Evolutionary conservation across 2,797 vertebrate species (phyloP).

Genomic region (Catamblyrhynchus diadema): DNA sequence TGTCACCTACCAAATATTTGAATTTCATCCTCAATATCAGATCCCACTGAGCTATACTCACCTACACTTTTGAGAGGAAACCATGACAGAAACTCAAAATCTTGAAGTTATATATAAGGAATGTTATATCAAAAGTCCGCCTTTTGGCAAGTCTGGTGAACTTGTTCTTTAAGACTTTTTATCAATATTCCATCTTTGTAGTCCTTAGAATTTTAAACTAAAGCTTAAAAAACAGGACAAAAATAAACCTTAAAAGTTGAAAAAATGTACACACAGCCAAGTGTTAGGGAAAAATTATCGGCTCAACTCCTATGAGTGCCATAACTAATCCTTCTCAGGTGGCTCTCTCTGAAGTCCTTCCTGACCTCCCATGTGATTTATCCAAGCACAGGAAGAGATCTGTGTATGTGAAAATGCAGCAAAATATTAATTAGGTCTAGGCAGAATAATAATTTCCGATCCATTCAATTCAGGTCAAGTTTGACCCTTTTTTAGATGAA

Average conservation of each 20-base stretch:
- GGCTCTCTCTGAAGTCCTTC: background rate
- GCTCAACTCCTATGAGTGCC: background rate
- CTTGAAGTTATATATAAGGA: background rate
- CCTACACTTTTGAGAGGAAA: background rate
- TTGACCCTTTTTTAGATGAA: background rate
- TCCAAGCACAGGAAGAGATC: background rate
- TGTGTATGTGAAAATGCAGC: background rate
- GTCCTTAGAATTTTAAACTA: background rate
- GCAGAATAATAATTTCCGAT: background rate
- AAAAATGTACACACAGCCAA: background rate
- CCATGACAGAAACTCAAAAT: background rate
- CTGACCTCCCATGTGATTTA: background rate
- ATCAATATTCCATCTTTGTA: background rate
- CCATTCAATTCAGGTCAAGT: background rate
- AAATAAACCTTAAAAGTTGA: background rate
- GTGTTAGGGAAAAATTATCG: background rate
- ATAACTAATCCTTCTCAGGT: background rate
- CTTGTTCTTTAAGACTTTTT: background rate
- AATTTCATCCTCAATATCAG: background rate
- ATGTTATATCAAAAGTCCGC: background rate
- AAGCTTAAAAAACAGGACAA: background rate
- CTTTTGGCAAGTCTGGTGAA: background rate
- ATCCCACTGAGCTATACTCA: background rate
- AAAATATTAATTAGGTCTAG: background rate
- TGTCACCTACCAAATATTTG: rapidly evolving